These are phyloP conservation scores for Tokudaia tokunoshimensis DNA, from an alignment of 2,797 vertebrate genomes.

Conservation along the genomic window DNA sequence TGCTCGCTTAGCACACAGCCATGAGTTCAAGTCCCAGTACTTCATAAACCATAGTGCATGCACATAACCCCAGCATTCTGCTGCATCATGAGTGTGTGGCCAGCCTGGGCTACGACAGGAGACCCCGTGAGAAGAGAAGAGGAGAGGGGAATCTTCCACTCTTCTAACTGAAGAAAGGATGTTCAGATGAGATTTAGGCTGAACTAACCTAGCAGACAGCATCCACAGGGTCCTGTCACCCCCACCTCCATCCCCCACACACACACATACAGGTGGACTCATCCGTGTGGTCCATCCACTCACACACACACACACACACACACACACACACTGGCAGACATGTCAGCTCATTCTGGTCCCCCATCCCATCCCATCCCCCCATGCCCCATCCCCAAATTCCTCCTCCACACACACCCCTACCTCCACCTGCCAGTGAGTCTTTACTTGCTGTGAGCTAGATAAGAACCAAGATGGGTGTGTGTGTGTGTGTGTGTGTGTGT, in stretches of 20 bases:
- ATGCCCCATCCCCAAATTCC: too few relatives aligned
- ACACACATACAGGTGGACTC: rapidly evolving
- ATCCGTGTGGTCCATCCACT: too few relatives aligned
- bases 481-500: too few relatives aligned
- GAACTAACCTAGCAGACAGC: rapidly evolving
- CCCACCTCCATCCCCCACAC: rapidly evolving
- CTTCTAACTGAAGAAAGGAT: neutral
- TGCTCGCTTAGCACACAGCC: neutral
- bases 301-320: neutral
- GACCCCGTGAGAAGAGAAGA: neutral
- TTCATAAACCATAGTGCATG: neutral
- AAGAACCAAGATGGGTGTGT: neutral
- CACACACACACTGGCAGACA: too few relatives aligned
- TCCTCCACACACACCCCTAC: neutral
- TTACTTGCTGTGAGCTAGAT: rapidly evolving
- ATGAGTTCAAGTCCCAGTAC: neutral
- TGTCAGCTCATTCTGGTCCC: too few relatives aligned
- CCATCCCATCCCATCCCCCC: too few relatives aligned
- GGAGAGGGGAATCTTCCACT: neutral
- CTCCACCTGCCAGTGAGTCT: rapidly evolving
- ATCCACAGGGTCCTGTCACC: neutral
- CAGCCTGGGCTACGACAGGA: neutral
- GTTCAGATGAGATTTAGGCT: neutral
- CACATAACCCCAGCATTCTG: neutral
- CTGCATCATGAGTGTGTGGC: neutral